Conservation (phyloP, 2,113 vertebrate species). For the Chloebia gouldiae region DNA sequence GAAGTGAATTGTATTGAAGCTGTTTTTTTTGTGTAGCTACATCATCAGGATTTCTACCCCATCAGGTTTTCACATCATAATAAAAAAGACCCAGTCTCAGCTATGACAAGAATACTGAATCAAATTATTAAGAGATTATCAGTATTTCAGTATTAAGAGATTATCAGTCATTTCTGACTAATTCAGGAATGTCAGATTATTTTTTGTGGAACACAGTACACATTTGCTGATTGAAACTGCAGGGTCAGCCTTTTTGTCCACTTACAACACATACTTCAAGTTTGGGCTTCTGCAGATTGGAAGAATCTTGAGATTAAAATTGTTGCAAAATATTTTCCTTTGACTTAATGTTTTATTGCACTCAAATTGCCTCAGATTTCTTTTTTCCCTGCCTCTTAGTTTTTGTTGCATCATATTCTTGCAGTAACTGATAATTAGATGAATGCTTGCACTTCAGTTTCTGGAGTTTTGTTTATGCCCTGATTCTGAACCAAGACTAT, state of each 20-base stretch:
- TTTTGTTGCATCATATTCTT: neutral
- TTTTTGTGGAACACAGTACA: neutral
- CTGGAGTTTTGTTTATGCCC: neutral
- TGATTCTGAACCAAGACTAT: neutral
- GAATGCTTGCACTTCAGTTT: neutral
- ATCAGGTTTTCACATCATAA: neutral
- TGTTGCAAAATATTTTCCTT: neutral
- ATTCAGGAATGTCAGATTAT: neutral
- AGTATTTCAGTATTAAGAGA: neutral
- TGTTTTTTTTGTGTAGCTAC: neutral
- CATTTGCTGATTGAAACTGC: neutral
- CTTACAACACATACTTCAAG: neutral
- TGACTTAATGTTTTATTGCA: neutral
- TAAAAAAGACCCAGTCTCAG: neutral
- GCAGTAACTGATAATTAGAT: neutral
- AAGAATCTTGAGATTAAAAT: neutral
- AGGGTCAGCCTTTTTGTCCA: neutral
- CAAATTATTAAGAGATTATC: neutral
- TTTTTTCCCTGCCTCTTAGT: neutral
- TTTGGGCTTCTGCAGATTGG: neutral
- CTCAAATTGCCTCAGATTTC: neutral
- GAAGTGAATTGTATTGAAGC: neutral
- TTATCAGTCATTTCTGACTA: neutral
- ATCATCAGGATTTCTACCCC: neutral
- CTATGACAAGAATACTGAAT: neutral